Percentiles rank a stretch among this genome's conserved stretches.
phyloP scores from a whole-genome alignment of 2,888 invertebrate genomes.

The Catocala nupta region DNA sequence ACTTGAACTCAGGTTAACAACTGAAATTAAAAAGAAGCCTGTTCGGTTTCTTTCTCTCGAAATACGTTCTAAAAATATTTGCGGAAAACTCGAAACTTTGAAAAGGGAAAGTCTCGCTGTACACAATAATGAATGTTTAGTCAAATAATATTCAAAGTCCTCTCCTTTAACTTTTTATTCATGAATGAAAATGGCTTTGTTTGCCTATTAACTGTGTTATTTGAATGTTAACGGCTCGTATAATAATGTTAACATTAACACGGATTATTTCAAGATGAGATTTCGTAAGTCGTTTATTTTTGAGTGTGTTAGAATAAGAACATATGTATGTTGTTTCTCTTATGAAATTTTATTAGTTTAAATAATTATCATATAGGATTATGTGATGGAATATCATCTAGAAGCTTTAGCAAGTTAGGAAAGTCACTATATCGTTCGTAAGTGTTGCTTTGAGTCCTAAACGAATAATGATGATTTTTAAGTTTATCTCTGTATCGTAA shows the following conservation, averaged over 20 bases:
- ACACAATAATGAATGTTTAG: constrained; percentile 43
- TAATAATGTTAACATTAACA: constrained; percentile 1
- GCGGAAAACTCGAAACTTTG: constrained; percentile 35
- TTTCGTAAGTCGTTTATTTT: not conserved
- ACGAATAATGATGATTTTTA: too few species aligned
- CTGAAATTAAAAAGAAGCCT: not conserved
- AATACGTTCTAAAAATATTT: constrained; percentile 36
- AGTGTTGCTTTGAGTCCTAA: too few species aligned
- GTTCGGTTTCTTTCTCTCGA: constrained; percentile 23
- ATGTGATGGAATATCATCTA: too few species aligned
- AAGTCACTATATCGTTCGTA: too few species aligned
- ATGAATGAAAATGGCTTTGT: constrained; percentile 31
- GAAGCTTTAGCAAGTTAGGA: too few species aligned
- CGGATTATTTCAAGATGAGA: not conserved
- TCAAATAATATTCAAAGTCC: constrained; percentile 32
- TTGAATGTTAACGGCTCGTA: not conserved
- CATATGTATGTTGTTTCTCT: too few species aligned
- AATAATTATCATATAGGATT: too few species aligned
- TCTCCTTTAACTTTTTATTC: constrained; percentile 36
- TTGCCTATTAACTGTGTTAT: constrained; percentile 22
- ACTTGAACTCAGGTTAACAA: not conserved
- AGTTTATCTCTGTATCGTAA: too few species aligned
- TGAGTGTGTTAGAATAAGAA: not conserved
- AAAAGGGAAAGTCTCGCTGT: constrained; percentile 38
- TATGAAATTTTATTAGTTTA: too few species aligned